A percentile compares a stretch with the other conserved stretches of the same genome.
Evolutionary conservation across 2,888 invertebrate species (phyloP).

Genomic region (Drosophila acutilabella): DNA sequence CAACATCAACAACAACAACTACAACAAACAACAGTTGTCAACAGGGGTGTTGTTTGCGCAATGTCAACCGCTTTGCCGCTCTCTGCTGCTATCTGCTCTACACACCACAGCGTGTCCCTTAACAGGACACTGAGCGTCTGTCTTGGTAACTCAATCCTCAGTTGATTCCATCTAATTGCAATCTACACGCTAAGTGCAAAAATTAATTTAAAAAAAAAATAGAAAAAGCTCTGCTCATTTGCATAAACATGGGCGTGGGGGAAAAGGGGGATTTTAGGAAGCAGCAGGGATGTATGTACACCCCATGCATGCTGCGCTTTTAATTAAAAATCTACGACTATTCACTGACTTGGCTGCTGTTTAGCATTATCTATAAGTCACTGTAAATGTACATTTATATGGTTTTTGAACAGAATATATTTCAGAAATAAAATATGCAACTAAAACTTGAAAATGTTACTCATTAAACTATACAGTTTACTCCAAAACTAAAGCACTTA

Average conservation of each 20-base stretch:
- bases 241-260: conserved; percentile 11
- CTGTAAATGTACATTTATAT: neutral
- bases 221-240: conserved; percentile 35
- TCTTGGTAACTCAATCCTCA: conserved; percentile 63
- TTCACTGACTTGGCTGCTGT: conserved; percentile 19
- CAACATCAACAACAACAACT: conserved; percentile 27
- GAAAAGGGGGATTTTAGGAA: no score
- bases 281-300: neutral
- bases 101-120: neutral
- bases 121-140: conserved; percentile 10
- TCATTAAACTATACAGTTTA: no score
- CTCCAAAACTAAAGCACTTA: no score
- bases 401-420: no score
- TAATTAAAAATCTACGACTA: conserved; percentile 46
- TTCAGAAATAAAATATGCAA: no score
- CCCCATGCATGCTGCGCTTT: conserved; percentile 43
- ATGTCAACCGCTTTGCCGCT: conserved; percentile 9
- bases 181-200: conserved; percentile 73
- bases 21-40: conserved; percentile 41
- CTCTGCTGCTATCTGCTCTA: neutral
- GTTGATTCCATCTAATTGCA: conserved; percentile 60
- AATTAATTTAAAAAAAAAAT: conserved; percentile 67
- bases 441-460: no score
- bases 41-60: conserved; percentile 23
- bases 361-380: conserved; percentile 20